phyloP scores from a whole-genome alignment of 1,140 invertebrate genomes.

The Tribolium madens region DNA sequence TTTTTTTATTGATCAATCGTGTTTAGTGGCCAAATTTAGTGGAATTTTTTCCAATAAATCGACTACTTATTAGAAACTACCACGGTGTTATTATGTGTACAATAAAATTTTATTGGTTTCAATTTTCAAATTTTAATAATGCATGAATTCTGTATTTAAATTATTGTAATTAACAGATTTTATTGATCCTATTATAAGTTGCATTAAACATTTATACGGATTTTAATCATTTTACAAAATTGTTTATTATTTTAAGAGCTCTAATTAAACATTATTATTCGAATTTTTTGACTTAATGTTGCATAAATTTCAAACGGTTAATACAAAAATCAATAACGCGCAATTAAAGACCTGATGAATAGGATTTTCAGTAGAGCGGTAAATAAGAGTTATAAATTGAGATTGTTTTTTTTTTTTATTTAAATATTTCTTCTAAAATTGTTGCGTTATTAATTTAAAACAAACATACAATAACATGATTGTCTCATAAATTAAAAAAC shows the following conservation, averaged over 20 bases:
- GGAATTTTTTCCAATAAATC: not conserved
- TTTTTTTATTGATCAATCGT: not conserved
- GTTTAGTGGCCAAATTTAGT: not conserved
- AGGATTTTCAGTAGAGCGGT: too few species aligned
- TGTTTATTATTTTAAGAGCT: not conserved
- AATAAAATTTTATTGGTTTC: constrained; percentile 6
- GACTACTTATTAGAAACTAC: not conserved
- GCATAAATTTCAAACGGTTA: too few species aligned
- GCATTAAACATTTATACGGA: not conserved
- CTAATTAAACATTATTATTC: not conserved
- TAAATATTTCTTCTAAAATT: too few species aligned
- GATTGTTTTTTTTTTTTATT: too few species aligned
- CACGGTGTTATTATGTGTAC: not conserved
- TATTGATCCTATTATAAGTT: constrained; percentile 1
- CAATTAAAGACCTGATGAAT: too few species aligned
- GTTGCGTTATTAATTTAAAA: too few species aligned
- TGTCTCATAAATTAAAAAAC: too few species aligned
- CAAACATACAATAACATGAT: too few species aligned
- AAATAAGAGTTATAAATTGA: too few species aligned
- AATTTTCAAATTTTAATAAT: constrained; percentile 30
- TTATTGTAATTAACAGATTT: not conserved
- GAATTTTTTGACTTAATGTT: not conserved
- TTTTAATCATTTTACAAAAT: not conserved
- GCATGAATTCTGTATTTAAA: not conserved
- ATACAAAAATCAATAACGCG: too few species aligned